Evolutionary conservation across 2,113 vertebrate species (phyloP), one percentile per base, ranked within the genome.

Genomic region (Chelonoidis abingdonii): DNA sequence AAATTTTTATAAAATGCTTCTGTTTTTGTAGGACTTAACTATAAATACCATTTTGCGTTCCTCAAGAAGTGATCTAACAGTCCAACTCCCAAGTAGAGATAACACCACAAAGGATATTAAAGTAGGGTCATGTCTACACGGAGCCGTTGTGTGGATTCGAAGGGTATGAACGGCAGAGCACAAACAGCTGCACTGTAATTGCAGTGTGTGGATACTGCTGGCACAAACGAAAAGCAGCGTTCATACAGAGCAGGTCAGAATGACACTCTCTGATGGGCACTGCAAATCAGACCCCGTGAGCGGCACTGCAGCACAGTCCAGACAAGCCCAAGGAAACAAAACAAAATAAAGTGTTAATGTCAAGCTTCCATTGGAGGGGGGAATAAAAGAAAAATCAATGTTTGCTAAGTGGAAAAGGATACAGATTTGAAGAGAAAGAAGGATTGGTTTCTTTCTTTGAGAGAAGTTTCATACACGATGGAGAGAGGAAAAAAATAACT

Each of bases 41-140:
- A n/a, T 69, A 69, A 69, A 38, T 31, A 87, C 56, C 24, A 12
- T 17, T n/a, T 44, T n/a, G 41, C 16, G 29, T 29, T 47, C 29
- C 69, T 87, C 0, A 0, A n/a, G 1, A 62, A 27, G 49, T 17
- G 29, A 72, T 62, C 11, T 1, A 13, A 86, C 69, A 72, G 10
- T 8, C 5, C 31, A 4, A 0, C 31, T 85, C 38, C 38, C 29
- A 65, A 89, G 53, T 10, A 0, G 4, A 49, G 59, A 13, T 13
- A 54, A 57, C 82, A 87, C 88, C 85, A n/a, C n/a, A 2, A 31
- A 87, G 59, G 47, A 87, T 80, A 69, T 21, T n/a, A 17, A 69
- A 69, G 35, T n/a, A 69, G 17, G 16, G 35, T 17, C 62, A 69
- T 19, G 16, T 69, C 35, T 69, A 69, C 7, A n/a, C 35, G 6